phyloP scores from a whole-genome alignment of 2,888 invertebrate species.

The Leucoma salicis region DNA sequence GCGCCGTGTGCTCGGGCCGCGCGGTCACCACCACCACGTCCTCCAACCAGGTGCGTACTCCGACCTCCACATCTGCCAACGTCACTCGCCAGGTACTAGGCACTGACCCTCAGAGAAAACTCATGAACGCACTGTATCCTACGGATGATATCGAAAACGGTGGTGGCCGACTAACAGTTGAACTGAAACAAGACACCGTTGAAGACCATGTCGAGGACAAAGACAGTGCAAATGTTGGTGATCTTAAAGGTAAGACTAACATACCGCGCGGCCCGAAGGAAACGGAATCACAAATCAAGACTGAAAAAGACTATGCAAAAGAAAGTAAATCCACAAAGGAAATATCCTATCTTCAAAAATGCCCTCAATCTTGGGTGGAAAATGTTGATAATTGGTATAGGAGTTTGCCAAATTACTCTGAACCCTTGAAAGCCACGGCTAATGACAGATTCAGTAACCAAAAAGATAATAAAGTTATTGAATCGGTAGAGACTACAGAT shows the following conservation, averaged over 20 bases:
- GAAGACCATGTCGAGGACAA: neutral
- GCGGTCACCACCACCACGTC: conserved; percentile 79
- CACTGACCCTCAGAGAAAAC: conserved; percentile 26
- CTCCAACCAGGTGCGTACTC: conserved; percentile 77
- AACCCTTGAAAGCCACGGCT: conserved; percentile 8
- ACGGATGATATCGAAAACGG: conserved; percentile 17
- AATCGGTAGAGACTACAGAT: neutral
- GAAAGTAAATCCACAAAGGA: neutral
- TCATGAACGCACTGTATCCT: conserved; percentile 39
- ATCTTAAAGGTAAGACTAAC: conserved; percentile 11
- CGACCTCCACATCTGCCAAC: conserved; percentile 8
- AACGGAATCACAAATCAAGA: neutral
- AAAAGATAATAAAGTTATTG: neutral
- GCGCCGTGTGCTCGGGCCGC: conserved; percentile 75
- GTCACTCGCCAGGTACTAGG: conserved; percentile 10
- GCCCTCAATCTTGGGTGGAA: conserved; percentile 18
- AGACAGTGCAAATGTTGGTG: conserved; percentile 5
- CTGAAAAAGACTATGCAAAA: conserved; percentile 1
- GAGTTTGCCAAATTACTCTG: conserved; percentile 16
- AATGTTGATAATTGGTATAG: conserved; percentile 34
- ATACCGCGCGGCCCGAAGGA: conserved; percentile 42
- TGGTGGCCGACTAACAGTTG: conserved; percentile 29
- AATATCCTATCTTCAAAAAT: conserved; percentile 3
- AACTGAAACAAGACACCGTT: conserved; percentile 1
- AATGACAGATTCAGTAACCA: conserved; percentile 1